Base-by-base conservation (phyloP, 1,140 invertebrate species). In the Drosophila ficusphila region DNA sequence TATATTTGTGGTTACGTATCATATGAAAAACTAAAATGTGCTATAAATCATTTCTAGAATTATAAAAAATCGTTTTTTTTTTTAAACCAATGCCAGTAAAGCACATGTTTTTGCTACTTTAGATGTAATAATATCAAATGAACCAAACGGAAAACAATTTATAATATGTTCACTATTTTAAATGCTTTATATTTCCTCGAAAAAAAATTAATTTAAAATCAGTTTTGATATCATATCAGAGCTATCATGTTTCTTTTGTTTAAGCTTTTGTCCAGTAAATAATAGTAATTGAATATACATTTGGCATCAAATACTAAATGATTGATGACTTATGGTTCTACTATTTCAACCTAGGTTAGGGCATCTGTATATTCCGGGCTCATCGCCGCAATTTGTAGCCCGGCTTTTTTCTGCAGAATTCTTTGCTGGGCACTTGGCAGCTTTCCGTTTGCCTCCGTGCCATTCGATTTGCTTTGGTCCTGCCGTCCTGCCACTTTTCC, bases 381-480 rank as follows among this genome's bases (percentile, higher is more conserved):
- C 51, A 19, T 72, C 46, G 27, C 12, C 23, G 12, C 54, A 47
- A 47, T 72, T 52, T 49, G 31, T 61, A 31, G 27, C 27, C 38
- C 16, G 19, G 34, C 4, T 27, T 67, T 62, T 71, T 71, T 71
- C 60, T 19, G 19, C 27, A 36, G 27, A 12, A 41, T 38, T 54
- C 47, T 34, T 70, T 36, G 52, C 51, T 46, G 58, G 62, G 76
- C 73, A 77, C 73, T 81, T 88, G 82, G 58, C 82, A 70, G 76
- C 54, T 74, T 73, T 88, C 53, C 60, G 60, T 86, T 68, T 41
- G 60, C 21, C 53, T 54, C 39, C 42, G 33, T 72, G 60, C 76
- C 36, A 56, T 86, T 77, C 81, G 57, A 73, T 73, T 77, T 76
- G 76, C 81, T 65, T 68, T 65, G 53, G 65, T 38, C 14, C 39